Conservation (phyloP, 1,140 invertebrate genomes). For the Anthonomus grandis region DNA sequence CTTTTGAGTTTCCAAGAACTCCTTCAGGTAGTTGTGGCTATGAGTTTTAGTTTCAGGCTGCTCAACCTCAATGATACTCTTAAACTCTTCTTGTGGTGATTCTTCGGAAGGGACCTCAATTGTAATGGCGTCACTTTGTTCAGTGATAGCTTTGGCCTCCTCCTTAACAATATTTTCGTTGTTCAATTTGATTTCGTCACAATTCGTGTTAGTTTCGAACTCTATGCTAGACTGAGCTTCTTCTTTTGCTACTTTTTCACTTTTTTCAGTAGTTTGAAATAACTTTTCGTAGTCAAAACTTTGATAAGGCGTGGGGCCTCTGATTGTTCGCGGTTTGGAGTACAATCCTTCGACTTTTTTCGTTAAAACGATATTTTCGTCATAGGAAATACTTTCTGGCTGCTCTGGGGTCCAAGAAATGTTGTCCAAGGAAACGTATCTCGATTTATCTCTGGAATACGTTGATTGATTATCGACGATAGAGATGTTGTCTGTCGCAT, state of each 20-base stretch:
- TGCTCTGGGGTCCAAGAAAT: conserved; percentile 19
- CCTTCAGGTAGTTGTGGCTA: conserved; percentile 46
- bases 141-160: conserved; percentile 1
- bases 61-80: conserved; percentile 40
- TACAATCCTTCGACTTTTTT: conserved; percentile 35
- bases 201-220: conserved; percentile 40
- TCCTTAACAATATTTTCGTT: conserved; percentile 36
- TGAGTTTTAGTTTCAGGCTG: conserved; percentile 38
- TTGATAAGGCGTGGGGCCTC: conserved; percentile 38
- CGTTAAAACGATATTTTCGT: conserved; percentile 44
- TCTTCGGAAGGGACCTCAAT: conserved; percentile 31
- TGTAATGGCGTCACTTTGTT: conserved; percentile 3
- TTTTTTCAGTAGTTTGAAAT: conserved; percentile 4
- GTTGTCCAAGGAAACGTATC: conserved; percentile 31
- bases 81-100: conserved; percentile 34
- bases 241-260: conserved; percentile 12
- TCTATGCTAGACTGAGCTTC: conserved; percentile 30
- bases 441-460: conserved; percentile 17
- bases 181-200: conserved; percentile 41
- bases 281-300: conserved; percentile 23
- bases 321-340: conserved; percentile 39
- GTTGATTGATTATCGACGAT: conserved; percentile 46
- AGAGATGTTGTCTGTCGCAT: conserved; percentile 45
- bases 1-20: conserved; percentile 46
- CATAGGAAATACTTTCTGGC: conserved; percentile 41